These are phyloP conservation scores for Acropora tenuis DNA, from an alignment of 64 coral and sea anemone species.

Conservation along the genomic window DNA sequence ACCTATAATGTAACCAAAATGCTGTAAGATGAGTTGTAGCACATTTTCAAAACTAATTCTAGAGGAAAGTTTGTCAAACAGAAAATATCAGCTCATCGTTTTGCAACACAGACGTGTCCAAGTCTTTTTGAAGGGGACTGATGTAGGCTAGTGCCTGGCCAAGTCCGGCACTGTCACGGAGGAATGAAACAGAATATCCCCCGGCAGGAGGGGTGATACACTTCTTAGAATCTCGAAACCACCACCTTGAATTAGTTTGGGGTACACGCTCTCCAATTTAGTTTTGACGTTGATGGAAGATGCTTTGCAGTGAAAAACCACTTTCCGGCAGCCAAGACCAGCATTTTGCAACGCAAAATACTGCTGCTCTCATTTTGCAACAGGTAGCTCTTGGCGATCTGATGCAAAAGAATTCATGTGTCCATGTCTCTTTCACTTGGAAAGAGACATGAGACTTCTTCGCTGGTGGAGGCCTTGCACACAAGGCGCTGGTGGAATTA, in stretches of 20 bases:
- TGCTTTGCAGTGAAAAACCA: too few species aligned
- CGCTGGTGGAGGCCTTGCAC: constrained; percentile 9
- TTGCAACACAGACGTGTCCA: constrained; percentile 33
- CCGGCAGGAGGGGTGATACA: too few species aligned
- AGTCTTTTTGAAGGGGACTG: background rate
- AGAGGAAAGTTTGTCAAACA: constrained; percentile 4
- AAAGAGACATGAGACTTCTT: constrained; percentile 8
- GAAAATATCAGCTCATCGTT: constrained; percentile 22
- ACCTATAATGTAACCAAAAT: constrained; percentile 48
- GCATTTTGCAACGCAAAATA: too few species aligned
- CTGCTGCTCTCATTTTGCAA: too few species aligned
- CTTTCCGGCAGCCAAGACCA: too few species aligned
- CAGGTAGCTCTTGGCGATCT: background rate
- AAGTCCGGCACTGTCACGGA: too few species aligned
- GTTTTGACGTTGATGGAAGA: too few species aligned
- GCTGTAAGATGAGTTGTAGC: constrained; percentile 36
- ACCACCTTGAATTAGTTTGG: too few species aligned
- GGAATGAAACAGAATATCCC: too few species aligned
- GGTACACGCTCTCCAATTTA: too few species aligned
- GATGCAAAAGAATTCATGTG: constrained; percentile 70
- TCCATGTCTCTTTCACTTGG: constrained; percentile 64
- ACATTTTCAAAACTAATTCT: constrained; percentile 21
- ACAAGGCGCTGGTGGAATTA: background rate
- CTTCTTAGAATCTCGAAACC: too few species aligned
- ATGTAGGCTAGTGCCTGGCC: too few species aligned